phyloP scores from a whole-genome alignment of 1,140 invertebrate species.

The Laupala kohalensis region DNA sequence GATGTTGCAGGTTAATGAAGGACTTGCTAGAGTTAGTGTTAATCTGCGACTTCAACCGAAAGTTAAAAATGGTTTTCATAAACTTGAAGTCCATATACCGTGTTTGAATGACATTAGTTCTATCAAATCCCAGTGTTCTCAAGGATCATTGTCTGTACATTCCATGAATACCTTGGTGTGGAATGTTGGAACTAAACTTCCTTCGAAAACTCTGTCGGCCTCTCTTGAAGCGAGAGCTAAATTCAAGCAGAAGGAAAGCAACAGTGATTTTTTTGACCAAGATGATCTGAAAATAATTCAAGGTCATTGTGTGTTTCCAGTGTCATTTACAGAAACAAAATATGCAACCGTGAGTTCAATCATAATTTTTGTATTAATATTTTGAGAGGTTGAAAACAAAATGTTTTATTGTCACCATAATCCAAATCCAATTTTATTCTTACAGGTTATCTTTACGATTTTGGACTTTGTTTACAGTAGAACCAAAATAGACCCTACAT shows the following conservation, averaged over 20 bases:
- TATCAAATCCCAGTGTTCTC: not conserved
- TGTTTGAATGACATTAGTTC: not conserved
- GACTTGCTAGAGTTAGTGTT: not conserved
- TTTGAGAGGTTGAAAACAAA: no score
- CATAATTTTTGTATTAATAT: not conserved
- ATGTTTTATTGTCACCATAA: no score
- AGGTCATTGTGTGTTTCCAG: not conserved
- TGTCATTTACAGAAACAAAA: not conserved
- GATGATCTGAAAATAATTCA: not conserved
- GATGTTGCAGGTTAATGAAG: not conserved
- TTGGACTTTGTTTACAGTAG: no score
- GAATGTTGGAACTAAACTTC: conserved; percentile 3
- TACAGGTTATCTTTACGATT: no score
- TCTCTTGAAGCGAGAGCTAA: not conserved
- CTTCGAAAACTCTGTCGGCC: not conserved
- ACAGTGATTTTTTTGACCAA: not conserved
- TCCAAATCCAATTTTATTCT: no score
- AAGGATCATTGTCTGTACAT: not conserved
- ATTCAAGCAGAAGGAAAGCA: not conserved
- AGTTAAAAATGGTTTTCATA: not conserved
- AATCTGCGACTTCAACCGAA: not conserved
- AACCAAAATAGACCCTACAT: no score
- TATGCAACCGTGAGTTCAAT: not conserved
- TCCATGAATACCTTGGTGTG: not conserved
- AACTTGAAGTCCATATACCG: not conserved